Evolutionary conservation across 2,113 vertebrate species (phyloP).

Genomic region (Terrapene triunguis): DNA sequence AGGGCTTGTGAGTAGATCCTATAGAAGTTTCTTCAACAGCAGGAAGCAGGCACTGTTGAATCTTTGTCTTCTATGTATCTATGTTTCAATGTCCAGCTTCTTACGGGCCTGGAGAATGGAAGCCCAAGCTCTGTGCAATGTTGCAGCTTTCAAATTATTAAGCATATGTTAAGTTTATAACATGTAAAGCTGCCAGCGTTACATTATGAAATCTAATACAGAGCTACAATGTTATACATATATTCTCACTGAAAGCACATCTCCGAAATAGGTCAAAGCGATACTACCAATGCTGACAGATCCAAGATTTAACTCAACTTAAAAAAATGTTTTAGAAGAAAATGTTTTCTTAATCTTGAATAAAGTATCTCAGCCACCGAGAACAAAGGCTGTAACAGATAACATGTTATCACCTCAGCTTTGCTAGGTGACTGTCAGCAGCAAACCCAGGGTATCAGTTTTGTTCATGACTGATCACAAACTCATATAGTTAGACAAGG

Average conservation of each 20-base stretch:
- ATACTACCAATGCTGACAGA: background rate
- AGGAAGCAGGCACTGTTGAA: background rate
- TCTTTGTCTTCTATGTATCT: background rate
- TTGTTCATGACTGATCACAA: background rate
- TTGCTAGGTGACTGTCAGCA: background rate
- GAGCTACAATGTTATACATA: background rate
- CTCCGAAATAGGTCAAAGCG: background rate
- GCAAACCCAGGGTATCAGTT: background rate
- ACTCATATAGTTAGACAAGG: background rate
- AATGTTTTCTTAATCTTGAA: background rate
- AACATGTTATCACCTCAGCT: background rate
- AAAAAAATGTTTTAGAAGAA: background rate
- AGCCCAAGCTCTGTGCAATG: background rate
- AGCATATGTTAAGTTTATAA: background rate
- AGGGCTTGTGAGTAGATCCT: accelerated
- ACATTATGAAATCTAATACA: background rate
- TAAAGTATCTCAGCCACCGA: background rate
- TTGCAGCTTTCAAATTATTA: background rate
- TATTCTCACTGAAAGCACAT: background rate
- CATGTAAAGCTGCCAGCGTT: background rate
- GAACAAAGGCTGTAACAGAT: background rate
- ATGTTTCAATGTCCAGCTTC: background rate
- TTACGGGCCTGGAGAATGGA: background rate
- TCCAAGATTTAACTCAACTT: background rate
- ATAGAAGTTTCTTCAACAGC: background rate